Percentiles rank a stretch among this genome's conserved stretches.
Conservation (phyloP, 2,113 vertebrate species). For the Myotis davidii region DNA sequence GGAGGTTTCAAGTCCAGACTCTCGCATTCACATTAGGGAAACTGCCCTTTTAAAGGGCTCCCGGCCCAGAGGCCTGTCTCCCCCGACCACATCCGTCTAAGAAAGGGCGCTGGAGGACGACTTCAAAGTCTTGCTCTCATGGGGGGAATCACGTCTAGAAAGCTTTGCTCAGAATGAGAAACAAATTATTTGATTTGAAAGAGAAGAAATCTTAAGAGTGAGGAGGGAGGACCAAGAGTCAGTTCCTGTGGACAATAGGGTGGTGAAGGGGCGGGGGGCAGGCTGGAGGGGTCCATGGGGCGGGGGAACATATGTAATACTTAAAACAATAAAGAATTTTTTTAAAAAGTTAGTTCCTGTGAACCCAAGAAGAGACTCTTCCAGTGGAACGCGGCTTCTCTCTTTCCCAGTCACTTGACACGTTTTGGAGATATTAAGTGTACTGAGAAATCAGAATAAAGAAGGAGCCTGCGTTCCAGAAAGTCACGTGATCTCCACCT, state of each 20-base stretch:
- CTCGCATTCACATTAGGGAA: not conserved
- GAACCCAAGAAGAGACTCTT: not conserved
- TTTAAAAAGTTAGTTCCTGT: not conserved
- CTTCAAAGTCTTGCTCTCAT: slow-evolving; percentile 25
- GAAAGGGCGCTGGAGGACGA: not conserved
- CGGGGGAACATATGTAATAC: too few species aligned
- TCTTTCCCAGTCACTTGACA: not conserved
- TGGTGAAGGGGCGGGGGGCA: too few species aligned
- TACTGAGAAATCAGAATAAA: not conserved
- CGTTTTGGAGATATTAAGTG: not conserved
- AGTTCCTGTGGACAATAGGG: too few species aligned
- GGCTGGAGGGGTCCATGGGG: too few species aligned
- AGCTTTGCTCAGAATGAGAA: slow-evolving; percentile 46
- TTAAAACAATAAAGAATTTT: too few species aligned
- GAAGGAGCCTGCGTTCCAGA: slow-evolving; percentile 12
- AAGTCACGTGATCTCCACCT: slow-evolving; percentile 53
- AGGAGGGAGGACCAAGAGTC: not conserved
- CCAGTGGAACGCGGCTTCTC: not conserved
- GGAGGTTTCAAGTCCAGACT: not conserved
- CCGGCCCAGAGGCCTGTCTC: not conserved
- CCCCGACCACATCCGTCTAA: not conserved
- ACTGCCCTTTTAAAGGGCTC: not conserved
- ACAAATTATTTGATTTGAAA: not conserved
- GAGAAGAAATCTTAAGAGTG: slow-evolving; percentile 10
- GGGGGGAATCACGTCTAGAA: slow-evolving; percentile 49